Percentiles rank a stretch among this genome's conserved stretches.
phyloP scores from a whole-genome alignment of 2,113 vertebrate genomes.

The Echinops telfairi region DNA sequence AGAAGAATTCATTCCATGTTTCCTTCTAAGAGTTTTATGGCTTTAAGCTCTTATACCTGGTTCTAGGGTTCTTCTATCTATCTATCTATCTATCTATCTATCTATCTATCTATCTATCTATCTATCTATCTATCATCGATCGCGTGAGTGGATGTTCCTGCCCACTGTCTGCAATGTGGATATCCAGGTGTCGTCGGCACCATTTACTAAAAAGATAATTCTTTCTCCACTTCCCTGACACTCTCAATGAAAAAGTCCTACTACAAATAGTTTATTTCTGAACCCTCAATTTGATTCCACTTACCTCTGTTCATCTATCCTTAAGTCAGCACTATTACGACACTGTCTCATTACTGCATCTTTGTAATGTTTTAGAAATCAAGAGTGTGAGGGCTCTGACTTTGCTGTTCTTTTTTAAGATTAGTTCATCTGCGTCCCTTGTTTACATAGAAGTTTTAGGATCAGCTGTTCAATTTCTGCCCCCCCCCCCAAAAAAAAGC shows the following conservation, averaged over 20 bases:
- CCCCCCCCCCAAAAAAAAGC: too few species aligned
- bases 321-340: background rate
- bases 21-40: slow-evolving; percentile 28
- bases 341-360: slow-evolving; percentile 16
- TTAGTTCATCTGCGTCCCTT: background rate
- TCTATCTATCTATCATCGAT: background rate
- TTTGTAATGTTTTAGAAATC: slow-evolving; percentile 60
- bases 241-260: background rate
- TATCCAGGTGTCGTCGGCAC: background rate
- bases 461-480: slow-evolving; percentile 10
- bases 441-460: slow-evolving; percentile 43
- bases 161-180: slow-evolving; percentile 1
- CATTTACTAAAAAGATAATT: slow-evolving; percentile 14
- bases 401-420: slow-evolving; percentile 25
- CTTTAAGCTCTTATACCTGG: slow-evolving; percentile 5
- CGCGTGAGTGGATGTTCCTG: background rate
- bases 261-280: slow-evolving; percentile 40
- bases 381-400: background rate
- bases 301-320: background rate
- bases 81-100: too few species aligned
- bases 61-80: background rate
- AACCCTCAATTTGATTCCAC: background rate
- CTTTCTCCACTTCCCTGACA: background rate
- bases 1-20: background rate
- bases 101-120: too few species aligned